Percentiles rank a stretch among this genome's conserved stretches.
phyloP scores from a whole-genome alignment of 2,888 invertebrate species.

The Psococerastis gibbosa region DNA sequence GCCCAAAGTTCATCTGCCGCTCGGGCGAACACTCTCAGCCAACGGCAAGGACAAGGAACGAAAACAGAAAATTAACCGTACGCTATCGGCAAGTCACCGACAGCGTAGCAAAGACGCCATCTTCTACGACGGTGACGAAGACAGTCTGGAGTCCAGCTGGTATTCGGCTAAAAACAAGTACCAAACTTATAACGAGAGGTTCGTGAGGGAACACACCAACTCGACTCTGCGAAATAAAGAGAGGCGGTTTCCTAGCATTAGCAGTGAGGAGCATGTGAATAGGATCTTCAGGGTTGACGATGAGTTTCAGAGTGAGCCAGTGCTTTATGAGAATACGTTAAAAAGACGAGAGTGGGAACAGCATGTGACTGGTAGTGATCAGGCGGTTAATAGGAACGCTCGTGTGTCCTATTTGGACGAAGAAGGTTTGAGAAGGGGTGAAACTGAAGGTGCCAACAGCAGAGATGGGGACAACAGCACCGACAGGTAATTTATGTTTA shows the following conservation, averaged over 20 bases:
- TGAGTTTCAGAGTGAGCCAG: background rate
- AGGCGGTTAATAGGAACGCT: background rate
- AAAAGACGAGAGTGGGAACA: too few relatives aligned
- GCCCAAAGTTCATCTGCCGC: background rate
- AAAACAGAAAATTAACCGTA: background rate
- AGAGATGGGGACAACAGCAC: too few relatives aligned
- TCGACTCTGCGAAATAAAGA: background rate
- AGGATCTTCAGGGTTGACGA: background rate
- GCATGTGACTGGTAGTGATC: background rate
- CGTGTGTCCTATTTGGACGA: conserved; percentile 1
- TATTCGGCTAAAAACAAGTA: background rate
- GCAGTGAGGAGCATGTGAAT: background rate
- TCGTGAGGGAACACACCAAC: background rate
- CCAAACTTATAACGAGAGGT: background rate
- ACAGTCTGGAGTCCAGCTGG: too few relatives aligned
- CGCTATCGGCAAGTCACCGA: background rate
- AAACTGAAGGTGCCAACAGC: background rate
- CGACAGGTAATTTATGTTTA: too few relatives aligned
- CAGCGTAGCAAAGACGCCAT: background rate
- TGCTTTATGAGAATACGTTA: background rate
- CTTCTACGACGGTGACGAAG: too few relatives aligned
- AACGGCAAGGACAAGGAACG: background rate
- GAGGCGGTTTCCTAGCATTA: background rate
- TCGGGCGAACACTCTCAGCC: conserved; percentile 1
- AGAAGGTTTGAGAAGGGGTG: background rate